Conservation (phyloP, 2,888 invertebrate genomes). For the Xylota segnis region DNA sequence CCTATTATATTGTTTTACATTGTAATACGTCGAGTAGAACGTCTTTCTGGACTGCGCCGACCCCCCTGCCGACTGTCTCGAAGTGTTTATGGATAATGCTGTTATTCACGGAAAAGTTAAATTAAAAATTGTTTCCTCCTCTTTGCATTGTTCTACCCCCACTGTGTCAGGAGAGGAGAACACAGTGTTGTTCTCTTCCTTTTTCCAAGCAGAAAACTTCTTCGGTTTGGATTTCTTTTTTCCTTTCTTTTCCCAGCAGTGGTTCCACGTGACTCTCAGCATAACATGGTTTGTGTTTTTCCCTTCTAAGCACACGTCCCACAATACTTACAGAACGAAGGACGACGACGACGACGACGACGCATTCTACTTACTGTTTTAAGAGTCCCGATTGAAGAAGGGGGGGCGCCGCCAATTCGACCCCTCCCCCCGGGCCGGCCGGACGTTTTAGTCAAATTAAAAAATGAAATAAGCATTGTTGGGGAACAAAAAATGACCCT, state of each 20-base stretch:
- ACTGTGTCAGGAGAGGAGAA: slow-evolving; percentile 13
- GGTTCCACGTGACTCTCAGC: slow-evolving; percentile 33
- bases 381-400: slow-evolving; percentile 37
- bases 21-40: slow-evolving; percentile 20
- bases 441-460: slow-evolving; percentile 77
- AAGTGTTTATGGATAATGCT: slow-evolving; percentile 75
- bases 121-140: slow-evolving; percentile 74
- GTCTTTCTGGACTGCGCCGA: slow-evolving; percentile 18
- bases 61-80: slow-evolving; percentile 33
- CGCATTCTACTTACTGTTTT: slow-evolving; percentile 52
- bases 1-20: slow-evolving; percentile 40
- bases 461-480: slow-evolving; percentile 70
- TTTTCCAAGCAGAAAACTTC: slow-evolving; percentile 57
- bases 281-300: slow-evolving; percentile 51
- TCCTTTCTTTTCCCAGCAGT: slow-evolving; percentile 17
- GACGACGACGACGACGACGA: too few species aligned
- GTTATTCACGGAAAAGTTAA: slow-evolving; percentile 76
- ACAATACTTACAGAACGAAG: slow-evolving; percentile 22
- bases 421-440: slow-evolving; percentile 21
- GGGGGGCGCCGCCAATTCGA: slow-evolving; percentile 27
- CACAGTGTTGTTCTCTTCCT: slow-evolving; percentile 32
- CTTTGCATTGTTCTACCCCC: slow-evolving; percentile 53
- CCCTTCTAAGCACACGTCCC: slow-evolving; percentile 51
- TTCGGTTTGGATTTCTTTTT: slow-evolving; percentile 38
- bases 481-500: slow-evolving; percentile 67